These are phyloP conservation scores for Scleropages formosus DNA, from an alignment of 2,797 vertebrate species.

Conservation along the genomic window DNA sequence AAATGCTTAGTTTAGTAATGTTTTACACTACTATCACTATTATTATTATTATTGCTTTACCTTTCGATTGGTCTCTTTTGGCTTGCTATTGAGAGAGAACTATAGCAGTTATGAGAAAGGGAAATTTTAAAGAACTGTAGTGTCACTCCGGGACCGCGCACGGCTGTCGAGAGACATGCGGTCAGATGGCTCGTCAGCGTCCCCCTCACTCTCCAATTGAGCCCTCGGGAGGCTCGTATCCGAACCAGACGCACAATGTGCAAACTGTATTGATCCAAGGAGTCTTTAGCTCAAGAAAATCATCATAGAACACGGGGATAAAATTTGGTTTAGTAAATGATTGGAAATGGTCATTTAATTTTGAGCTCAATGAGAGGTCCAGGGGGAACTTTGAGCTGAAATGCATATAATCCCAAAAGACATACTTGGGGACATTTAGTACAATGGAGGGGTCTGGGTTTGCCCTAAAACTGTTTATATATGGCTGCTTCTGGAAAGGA, in stretches of 20 bases:
- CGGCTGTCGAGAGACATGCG: too few species aligned
- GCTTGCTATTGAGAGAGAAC: too few species aligned
- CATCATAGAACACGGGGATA: neutral
- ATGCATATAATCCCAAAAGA: neutral
- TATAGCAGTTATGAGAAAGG: too few species aligned
- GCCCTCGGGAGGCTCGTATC: neutral
- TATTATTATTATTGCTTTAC: too few species aligned
- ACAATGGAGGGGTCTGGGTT: neutral
- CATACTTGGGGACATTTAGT: neutral
- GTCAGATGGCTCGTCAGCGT: too few species aligned
- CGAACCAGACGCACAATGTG: neutral
- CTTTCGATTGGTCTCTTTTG: too few species aligned
- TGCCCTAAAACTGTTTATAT: too few species aligned
- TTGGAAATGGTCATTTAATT: constrained; percentile 22
- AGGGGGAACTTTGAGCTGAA: neutral
- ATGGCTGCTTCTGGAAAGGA: neutral
- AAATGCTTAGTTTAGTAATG: too few species aligned
- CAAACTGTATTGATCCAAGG: constrained; percentile 13
- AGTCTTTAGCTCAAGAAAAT: constrained; percentile 10
- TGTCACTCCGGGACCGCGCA: too few species aligned
- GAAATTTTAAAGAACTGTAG: too few species aligned
- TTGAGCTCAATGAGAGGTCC: neutral
- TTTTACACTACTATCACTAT: too few species aligned
- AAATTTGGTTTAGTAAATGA: neutral
- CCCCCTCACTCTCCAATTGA: too few species aligned